Evolutionary conservation across 2,797 vertebrate species (phyloP), one percentile per base, ranked within the genome.

Genomic region (Microctenopoma lineatum): DNA sequence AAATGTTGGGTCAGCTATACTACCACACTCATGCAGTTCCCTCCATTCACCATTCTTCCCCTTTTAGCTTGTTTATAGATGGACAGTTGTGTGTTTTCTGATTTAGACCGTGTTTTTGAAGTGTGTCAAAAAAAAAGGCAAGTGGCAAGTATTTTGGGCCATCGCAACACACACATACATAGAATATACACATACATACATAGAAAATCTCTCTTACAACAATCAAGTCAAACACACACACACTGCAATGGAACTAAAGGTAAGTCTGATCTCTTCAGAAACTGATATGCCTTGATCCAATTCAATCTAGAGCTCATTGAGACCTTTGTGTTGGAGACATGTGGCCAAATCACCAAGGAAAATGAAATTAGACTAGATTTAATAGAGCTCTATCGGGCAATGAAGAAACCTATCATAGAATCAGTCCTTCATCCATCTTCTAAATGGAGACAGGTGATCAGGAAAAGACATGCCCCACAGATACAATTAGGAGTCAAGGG

Each of bases 321-420:
- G 86, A 83, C 66, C 73, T 52, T 66, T 79, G 74, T 63, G 85
- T 76, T 78, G 75, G 84, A 90, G 85, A 88, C 90, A 87, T 81
- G 81, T 79, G 82, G 75, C 57, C 81, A 86, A 89, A 87, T 89
- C 85, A 80, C 76, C 64, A 32, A 70, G 79, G 78, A 73, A 91
- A 92, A 94, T 92, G 44, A 79, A 91, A 93, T 93, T 93, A 93
- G 75, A 73, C 65, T 61, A 84, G 86, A 89, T 92, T 90, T 91
- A 90, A 93, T 91, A 86, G 87, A 92, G 82, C 87, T 79, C 74
- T 72, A 84, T 82, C 62, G 69, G 88, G 87, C 84, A 82, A 85
- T 89, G 80, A 87, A 84, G 86, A 86, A 87, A 77, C 64, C 88
- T 84, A 77, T 87, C 57, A 66, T 79, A 86, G 83, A 87, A 92